Base-by-base conservation (phyloP, 2,113 vertebrate species). In the Hypanus sabinus region DNA sequence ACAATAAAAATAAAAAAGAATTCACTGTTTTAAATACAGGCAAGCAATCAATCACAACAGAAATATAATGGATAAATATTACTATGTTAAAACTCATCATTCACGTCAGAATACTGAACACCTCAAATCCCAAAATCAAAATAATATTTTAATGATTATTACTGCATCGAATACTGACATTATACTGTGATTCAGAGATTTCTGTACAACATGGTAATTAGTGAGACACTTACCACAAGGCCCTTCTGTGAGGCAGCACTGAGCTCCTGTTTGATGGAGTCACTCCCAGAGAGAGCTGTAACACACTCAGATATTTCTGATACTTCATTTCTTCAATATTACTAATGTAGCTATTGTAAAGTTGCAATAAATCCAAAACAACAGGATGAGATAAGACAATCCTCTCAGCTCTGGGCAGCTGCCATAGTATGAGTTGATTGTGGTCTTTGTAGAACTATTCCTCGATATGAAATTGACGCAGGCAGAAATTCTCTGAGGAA, bases 251-350 rank as follows among this genome's bases (percentile, higher is more conserved):
- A 96, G 98, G 98, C 97, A 99, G 97, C 95, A 98, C 97, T 96
- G 97, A 98, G 96, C 98, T 98, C 97, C 98, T 97, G 98, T 99
- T 99, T 97, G 96, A 97, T 96, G 98, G 98, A 96, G 98, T 98
- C 97, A 99, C 98, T 97, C 98, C 98, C 96, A 99, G 97, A 97
- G 98, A 98, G 98, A 99, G 98, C 98, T 99, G 98, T 98, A 99
- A 97, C 96, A 99, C 98, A 97, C 98, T 99, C 97, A 99, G 98
- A 97, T 99, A 99, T 97, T 99, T 98, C 98, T 99, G 98, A 96
- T 99, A 99, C 97, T 99, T 99, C 98, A 99, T 98, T 97, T 65
- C 30, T 90, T 90, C n/a, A 16, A 65, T 33, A n/a, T 65, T 90
- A 18, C 3, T 20, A 90, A 90, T n/a, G n/a, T 65, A 7, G 62